phyloP scores from a whole-genome alignment of 2,888 invertebrate species.

The Amphipyra tragopoginis region DNA sequence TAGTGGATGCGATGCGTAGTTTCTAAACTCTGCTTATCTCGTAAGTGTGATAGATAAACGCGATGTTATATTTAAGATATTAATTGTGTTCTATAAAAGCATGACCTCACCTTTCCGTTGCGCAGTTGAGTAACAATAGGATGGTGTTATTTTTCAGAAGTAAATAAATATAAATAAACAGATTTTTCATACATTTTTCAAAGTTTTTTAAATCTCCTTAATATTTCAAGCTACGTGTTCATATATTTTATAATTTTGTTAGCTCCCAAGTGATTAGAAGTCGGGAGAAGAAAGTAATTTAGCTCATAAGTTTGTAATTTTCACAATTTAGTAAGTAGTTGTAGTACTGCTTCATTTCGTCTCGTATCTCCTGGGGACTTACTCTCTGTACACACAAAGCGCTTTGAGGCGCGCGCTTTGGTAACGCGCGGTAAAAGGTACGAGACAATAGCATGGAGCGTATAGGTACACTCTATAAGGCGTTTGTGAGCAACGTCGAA shows the following conservation, averaged over 20 bases:
- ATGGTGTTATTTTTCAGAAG: background rate
- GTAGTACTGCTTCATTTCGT: background rate
- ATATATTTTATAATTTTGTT: conserved; percentile 23
- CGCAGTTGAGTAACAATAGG: background rate
- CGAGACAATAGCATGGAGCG: too few relatives aligned
- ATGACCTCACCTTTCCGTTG: too few relatives aligned
- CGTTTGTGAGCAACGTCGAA: too few relatives aligned
- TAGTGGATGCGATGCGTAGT: too few relatives aligned
- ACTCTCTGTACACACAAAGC: too few relatives aligned
- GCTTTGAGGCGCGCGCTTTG: too few relatives aligned
- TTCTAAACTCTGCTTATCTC: too few relatives aligned
- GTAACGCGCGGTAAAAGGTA: too few relatives aligned
- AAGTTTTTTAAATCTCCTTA: conserved; percentile 5
- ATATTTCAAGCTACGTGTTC: conserved; percentile 25
- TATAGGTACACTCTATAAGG: too few relatives aligned
- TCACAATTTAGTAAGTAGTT: background rate
- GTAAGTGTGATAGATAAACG: too few relatives aligned
- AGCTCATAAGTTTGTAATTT: conserved; percentile 14
- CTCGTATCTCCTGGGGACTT: background rate
- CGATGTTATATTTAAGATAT: too few relatives aligned
- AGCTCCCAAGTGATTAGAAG: conserved; percentile 25
- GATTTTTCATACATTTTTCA: background rate
- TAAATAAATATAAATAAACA: background rate
- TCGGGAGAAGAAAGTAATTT: conserved; percentile 16
- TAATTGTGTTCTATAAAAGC: too few relatives aligned